A percentile compares a stretch with the other conserved stretches of the same genome.
Evolutionary conservation across 2,888 invertebrate species (phyloP).

Genomic region (Microplitis manilae): DNA sequence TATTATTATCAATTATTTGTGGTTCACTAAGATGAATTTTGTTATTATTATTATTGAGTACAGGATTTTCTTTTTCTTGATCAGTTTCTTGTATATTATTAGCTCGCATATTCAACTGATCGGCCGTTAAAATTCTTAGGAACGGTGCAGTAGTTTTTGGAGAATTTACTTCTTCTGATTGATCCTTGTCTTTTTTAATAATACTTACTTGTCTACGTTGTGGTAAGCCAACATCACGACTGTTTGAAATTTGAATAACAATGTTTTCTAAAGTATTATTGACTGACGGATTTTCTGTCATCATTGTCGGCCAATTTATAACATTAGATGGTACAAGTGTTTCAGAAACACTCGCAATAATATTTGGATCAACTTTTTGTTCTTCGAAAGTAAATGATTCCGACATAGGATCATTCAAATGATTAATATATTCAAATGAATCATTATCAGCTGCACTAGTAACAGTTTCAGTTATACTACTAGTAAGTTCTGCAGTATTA

Average conservation of each 20-base stretch:
- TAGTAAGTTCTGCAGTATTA: neutral
- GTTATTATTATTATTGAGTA: slow-evolving; percentile 20
- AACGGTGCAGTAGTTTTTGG: slow-evolving; percentile 27
- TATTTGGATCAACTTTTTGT: slow-evolving; percentile 1
- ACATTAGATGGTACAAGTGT: neutral
- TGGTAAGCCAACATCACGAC: slow-evolving; percentile 32
- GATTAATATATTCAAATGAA: neutral
- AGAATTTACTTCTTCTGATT: neutral
- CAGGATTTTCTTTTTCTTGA: neutral
- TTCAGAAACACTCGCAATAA: neutral
- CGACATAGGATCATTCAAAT: neutral
- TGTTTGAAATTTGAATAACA: slow-evolving; percentile 48
- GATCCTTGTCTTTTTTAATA: slow-evolving; percentile 32
- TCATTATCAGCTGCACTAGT: neutral
- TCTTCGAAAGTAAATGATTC: neutral
- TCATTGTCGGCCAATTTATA: neutral
- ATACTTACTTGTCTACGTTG: slow-evolving; percentile 9
- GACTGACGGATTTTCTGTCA: slow-evolving; percentile 24
- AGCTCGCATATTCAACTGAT: neutral
- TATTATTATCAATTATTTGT: slow-evolving; percentile 1
- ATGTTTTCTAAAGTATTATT: slow-evolving; percentile 39
- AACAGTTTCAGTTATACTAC: neutral
- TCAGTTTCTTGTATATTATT: neutral
- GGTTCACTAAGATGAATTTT: too few species aligned
- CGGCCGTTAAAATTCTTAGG: neutral